A percentile compares a stretch with the other conserved stretches of the same genome.
Evolutionary conservation across 2,888 invertebrate genomes (phyloP).

Genomic region (Tenthredo mesomela): DNA sequence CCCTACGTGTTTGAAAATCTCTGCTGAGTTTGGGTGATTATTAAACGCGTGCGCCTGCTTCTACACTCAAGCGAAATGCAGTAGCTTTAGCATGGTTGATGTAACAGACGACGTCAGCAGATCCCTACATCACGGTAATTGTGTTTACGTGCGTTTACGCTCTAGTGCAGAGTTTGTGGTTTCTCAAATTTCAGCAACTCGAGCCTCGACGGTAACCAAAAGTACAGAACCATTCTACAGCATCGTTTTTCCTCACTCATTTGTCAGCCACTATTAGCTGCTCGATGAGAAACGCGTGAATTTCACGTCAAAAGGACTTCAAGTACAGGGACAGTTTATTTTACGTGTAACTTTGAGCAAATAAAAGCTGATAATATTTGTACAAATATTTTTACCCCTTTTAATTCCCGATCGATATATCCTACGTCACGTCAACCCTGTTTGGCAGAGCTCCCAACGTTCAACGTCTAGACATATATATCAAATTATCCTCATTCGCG

Average conservation of each 20-base stretch:
- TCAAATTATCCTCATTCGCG: conserved; percentile 37
- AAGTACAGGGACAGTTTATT: background rate
- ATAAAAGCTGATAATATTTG: background rate
- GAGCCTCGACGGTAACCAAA: conserved; percentile 8
- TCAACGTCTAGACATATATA: conserved; percentile 37
- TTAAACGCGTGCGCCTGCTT: conserved; percentile 15
- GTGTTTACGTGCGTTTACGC: conserved; percentile 46
- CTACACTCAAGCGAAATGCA: conserved; percentile 16
- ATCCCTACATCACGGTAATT: conserved; percentile 45
- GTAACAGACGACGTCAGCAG: conserved; percentile 46
- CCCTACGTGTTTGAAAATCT: conserved; percentile 4
- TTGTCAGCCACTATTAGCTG: background rate
- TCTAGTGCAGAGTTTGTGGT: conserved; percentile 36
- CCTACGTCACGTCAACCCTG: conserved; percentile 12
- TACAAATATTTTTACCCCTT: conserved; percentile 19
- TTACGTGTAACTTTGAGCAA: no score
- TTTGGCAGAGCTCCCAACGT: conserved; percentile 46
- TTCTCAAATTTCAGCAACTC: conserved; percentile 27
- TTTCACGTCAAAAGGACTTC: background rate
- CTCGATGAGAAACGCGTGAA: background rate
- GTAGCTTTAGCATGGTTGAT: conserved; percentile 34
- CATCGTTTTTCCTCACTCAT: background rate
- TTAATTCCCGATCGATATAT: background rate
- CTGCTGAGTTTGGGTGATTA: conserved; percentile 27
- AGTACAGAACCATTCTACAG: background rate